Evolutionary conservation across 92 coral and sea anemone genomes (phyloP).

Genomic region (Hydrozoanthus gracilis): DNA sequence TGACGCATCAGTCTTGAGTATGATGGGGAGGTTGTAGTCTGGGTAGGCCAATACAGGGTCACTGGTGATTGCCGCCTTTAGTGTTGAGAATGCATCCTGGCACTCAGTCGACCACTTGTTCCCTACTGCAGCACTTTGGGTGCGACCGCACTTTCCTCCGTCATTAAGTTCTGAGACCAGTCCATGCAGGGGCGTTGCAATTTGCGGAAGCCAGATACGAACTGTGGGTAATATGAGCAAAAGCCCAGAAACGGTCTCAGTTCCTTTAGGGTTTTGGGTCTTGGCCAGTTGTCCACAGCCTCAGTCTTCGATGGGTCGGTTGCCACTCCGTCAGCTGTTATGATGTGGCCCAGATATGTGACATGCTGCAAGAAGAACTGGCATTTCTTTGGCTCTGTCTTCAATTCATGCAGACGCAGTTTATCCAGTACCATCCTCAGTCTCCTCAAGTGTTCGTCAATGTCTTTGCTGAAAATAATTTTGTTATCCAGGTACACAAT

Average conservation of each 20-base stretch:
- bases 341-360: not conserved
- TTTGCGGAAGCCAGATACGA: not conserved
- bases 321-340: not conserved
- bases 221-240: not conserved
- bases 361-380: slow-evolving; percentile 5
- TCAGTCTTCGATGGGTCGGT: not conserved
- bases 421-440: slow-evolving; percentile 44
- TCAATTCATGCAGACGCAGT: slow-evolving; percentile 51
- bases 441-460: slow-evolving; percentile 31
- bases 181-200: not conserved
- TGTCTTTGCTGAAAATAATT: slow-evolving; percentile 46
- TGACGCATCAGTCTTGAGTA: not conserved
- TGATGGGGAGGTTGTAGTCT: not conserved
- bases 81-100: not conserved
- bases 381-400: slow-evolving; percentile 32
- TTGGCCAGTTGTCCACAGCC: not conserved
- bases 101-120: slow-evolving; percentile 4
- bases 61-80: not conserved
- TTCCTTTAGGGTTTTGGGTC: not conserved
- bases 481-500: slow-evolving; percentile 67
- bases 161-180: not conserved
- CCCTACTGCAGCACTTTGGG: not conserved
- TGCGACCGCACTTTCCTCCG: not conserved
- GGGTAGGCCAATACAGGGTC: not conserved
- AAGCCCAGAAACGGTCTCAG: slow-evolving; percentile 8